Evolutionary conservation across 30 jellyfish, hydroid and myxozoan species (phyloP), one percentile per base, ranked within the genome.

Genomic region (Hydra vulgaris): DNA sequence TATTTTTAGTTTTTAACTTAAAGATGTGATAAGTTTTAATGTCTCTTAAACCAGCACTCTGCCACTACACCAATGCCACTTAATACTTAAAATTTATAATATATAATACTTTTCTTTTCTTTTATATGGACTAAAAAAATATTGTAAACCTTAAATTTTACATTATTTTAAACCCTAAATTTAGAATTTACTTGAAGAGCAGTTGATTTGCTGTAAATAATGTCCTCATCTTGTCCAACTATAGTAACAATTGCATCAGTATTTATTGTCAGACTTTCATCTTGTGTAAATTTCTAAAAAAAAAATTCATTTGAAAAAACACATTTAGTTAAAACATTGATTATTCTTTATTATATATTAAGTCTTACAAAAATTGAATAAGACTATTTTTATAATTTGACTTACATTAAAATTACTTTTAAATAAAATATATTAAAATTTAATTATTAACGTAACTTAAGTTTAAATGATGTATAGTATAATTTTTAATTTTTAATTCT

Each of bases 221-320:
- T 88, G 70, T 92, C 96, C 17, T 92, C 98, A 81, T 92, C 98
- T 81, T 87, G 98, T 19, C 98, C 98, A 70, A 92, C 98, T 61
- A 92, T 76, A 71, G 94, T 54, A 0, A 77, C 94, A 56, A 92
- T 79, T 15, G 93, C 96, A 69, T 92, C 98, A 66, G 88, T 55
- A 74, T 83, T 78, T 23, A 78, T 70, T 7, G 80, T 67, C 25
- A 89, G 75, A 18, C 90, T 85, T 17, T 83, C 90, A 15, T 83
- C 90, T 8, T 26, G 18, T 24, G 56, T 40, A 24, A 69, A 80
- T 54, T 83, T 83, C 90, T 83, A 83, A 53, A 83, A 76, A 17
- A 56, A 74, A 21, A 3, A 69, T 21, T 21, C 26, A 69, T 24
- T 21, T 21, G 15, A 3, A 24, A 5, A 69, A 3, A 69, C 27